These are phyloP conservation scores for Mormoops blainvillei DNA, from an alignment of 2,113 vertebrate species.

Conservation along the genomic window DNA sequence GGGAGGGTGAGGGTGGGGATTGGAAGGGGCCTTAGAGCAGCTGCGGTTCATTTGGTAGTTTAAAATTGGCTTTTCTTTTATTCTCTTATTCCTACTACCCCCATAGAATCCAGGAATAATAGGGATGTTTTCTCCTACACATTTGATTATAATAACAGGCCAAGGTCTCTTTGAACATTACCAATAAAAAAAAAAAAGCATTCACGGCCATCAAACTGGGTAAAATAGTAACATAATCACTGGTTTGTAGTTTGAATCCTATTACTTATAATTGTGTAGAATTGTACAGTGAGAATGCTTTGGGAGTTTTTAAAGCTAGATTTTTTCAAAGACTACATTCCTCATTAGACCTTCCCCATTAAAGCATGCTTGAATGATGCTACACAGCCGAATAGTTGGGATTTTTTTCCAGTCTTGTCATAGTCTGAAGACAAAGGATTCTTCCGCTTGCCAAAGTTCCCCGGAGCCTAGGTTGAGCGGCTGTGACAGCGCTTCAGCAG, in stretches of 20 bases:
- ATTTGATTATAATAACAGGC: conserved; percentile 40
- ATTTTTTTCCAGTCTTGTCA: conserved; percentile 62
- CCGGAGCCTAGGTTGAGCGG: conserved; percentile 58
- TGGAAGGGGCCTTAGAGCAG: not conserved
- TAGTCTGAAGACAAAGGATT: conserved; percentile 73
- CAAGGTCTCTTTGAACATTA: conserved; percentile 47
- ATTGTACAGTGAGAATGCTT: conserved; percentile 45
- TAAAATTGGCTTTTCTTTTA: conserved; percentile 66
- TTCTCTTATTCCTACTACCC: conserved; percentile 45
- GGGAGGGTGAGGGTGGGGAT: not conserved
- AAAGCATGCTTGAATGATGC: conserved; percentile 50
- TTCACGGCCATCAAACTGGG: not conserved
- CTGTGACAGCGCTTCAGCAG: conserved; percentile 60
- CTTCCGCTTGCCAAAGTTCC: conserved; percentile 68
- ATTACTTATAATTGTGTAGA: conserved; percentile 43
- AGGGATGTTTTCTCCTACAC: conserved; percentile 39
- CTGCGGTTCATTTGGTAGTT: conserved; percentile 26
- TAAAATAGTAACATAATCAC: conserved; percentile 50
- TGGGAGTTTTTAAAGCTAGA: conserved; percentile 13
- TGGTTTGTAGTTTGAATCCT: conserved; percentile 45
- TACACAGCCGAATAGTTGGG: conserved; percentile 50
- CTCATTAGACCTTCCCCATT: conserved; percentile 69
- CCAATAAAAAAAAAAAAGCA: not conserved
- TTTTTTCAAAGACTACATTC: conserved; percentile 67
- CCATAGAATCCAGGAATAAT: conserved; percentile 49